A percentile compares a stretch with the other conserved stretches of the same genome.
These are phyloP conservation scores for Alsophila aescularia DNA, from an alignment of 2,888 invertebrate species.

Conservation along the genomic window DNA sequence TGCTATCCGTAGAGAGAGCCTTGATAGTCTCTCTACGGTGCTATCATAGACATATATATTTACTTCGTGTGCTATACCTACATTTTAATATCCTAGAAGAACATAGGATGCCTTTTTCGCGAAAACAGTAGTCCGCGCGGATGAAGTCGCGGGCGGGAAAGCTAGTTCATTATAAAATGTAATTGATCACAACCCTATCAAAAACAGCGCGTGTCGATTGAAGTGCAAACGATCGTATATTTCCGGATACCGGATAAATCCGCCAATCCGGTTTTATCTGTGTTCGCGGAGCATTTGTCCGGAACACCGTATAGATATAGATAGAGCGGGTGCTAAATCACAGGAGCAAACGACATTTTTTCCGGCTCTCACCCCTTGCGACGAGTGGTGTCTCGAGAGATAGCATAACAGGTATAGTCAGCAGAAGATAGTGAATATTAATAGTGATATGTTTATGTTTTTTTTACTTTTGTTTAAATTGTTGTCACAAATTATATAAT, in stretches of 20 bases:
- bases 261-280: too few species aligned
- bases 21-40: too few species aligned
- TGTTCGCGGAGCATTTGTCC: constrained; percentile 8
- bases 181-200: neutral
- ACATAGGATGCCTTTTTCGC: too few species aligned
- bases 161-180: too few species aligned
- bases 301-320: constrained; percentile 14
- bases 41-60: too few species aligned
- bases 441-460: neutral
- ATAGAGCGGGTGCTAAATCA: constrained; percentile 72
- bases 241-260: constrained; percentile 15
- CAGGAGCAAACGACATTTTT: constrained; percentile 74
- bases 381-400: constrained; percentile 77
- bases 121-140: too few species aligned
- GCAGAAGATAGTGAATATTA: too few species aligned
- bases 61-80: too few species aligned
- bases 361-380: constrained; percentile 69
- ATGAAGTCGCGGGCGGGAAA: too few species aligned
- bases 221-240: constrained; percentile 6
- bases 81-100: too few species aligned
- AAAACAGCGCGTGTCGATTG: neutral
- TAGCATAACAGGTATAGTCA: constrained; percentile 54
- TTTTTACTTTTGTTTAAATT: neutral
- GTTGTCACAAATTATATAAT: too few species aligned
- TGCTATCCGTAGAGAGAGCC: too few species aligned